Percentiles rank a stretch among this genome's conserved stretches.
These are phyloP conservation scores for Galagoides demidoff DNA, from an alignment of 2,797 vertebrate genomes.

Conservation along the genomic window DNA sequence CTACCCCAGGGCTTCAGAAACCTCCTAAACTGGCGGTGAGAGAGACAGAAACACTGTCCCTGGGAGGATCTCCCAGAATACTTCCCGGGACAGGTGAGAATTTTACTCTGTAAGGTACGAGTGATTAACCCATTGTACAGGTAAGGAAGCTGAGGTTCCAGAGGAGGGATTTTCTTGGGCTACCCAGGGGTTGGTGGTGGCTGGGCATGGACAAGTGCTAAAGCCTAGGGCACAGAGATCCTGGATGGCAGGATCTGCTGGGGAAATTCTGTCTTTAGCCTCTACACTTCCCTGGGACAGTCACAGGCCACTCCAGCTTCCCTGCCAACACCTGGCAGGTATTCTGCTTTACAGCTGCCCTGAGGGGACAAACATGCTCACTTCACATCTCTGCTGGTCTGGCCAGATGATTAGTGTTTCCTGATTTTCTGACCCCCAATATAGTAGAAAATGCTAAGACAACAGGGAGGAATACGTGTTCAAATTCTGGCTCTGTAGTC, in stretches of 20 bases:
- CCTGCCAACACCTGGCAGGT: background rate
- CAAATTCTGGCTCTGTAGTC: background rate
- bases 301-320: background rate
- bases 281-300: background rate
- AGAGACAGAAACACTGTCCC: background rate
- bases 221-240: background rate
- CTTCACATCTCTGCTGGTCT: background rate
- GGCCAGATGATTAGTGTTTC: background rate
- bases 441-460: background rate
- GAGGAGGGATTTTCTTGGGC: background rate
- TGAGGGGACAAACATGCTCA: background rate
- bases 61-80: background rate
- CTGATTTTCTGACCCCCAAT: background rate
- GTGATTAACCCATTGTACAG: background rate
- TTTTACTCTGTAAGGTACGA: background rate
- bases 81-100: background rate
- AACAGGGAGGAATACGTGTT: background rate
- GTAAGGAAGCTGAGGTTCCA: background rate
- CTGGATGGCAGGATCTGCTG: background rate
- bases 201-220: background rate
- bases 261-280: background rate
- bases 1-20: background rate
- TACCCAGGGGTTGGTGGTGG: background rate
- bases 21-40: background rate
- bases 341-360: background rate